phyloP scores from a whole-genome alignment of 1,140 invertebrate species.

The Magallana gigas region DNA sequence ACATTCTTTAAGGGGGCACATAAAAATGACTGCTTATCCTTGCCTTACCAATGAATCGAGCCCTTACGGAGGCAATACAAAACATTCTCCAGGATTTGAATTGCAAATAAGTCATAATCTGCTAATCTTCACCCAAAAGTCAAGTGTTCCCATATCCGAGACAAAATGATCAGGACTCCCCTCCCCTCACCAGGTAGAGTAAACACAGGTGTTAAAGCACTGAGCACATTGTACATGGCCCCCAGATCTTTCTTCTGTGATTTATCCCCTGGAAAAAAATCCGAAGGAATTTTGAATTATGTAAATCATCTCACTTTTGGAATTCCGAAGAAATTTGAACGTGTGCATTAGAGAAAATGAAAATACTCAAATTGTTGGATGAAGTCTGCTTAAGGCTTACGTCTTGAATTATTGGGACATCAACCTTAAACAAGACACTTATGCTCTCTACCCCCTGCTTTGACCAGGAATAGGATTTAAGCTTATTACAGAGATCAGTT shows the following conservation, averaged over 20 bases:
- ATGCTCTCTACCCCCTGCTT: neutral
- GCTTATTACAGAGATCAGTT: slow-evolving; percentile 29
- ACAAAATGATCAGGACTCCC: slow-evolving; percentile 21
- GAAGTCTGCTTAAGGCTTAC: neutral
- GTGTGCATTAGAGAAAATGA: neutral
- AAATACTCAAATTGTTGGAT: slow-evolving; percentile 8
- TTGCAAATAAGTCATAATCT: slow-evolving; percentile 38
- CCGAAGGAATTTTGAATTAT: slow-evolving; percentile 9
- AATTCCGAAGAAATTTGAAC: slow-evolving; percentile 14
- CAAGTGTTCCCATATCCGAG: slow-evolving; percentile 5
- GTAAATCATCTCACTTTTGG: slow-evolving; percentile 18
- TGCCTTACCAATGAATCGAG: slow-evolving; percentile 11
- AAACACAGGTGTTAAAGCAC: slow-evolving; percentile 31
- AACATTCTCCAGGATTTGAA: slow-evolving; percentile 24
- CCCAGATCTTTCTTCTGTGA: slow-evolving; percentile 2
- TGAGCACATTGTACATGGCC: neutral
- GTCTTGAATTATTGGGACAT: slow-evolving; percentile 6
- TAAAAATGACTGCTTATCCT: slow-evolving; percentile 11
- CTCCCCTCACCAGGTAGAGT: neutral
- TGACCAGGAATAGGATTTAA: slow-evolving; percentile 15
- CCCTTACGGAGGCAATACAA: slow-evolving; percentile 30
- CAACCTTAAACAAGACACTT: neutral
- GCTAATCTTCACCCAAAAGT: slow-evolving; percentile 20
- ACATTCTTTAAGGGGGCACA: neutral
- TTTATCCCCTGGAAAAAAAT: slow-evolving; percentile 20